phyloP scores from a whole-genome alignment of 2,797 vertebrate genomes.

The Falco concolor region DNA sequence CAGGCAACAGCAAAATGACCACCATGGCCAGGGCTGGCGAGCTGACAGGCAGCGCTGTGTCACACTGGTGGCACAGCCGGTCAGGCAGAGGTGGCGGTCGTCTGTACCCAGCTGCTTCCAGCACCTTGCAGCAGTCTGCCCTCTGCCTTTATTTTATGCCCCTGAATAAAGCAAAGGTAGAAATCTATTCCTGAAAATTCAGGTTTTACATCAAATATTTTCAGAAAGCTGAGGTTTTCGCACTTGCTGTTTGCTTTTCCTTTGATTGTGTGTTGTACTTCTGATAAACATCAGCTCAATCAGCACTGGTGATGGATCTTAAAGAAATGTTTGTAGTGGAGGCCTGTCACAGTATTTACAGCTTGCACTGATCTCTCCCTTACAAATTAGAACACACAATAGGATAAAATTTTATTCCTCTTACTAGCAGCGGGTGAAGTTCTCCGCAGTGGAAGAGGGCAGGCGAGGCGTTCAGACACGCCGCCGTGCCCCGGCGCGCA shows the following conservation, averaged over 20 bases:
- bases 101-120: not conserved
- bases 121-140: not conserved
- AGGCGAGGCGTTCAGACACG: not conserved
- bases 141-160: not conserved
- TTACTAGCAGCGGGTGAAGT: not conserved
- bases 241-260: not conserved
- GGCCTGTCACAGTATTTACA: not conserved
- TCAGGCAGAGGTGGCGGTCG: not conserved
- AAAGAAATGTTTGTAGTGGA: not conserved
- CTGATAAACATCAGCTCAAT: not conserved
- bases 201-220: not conserved
- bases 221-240: not conserved
- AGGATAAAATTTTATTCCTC: not conserved
- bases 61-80: rapidly evolving
- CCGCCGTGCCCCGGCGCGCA: not conserved
- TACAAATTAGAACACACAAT: not conserved
- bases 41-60: not conserved
- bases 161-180: not conserved
- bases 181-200: not conserved
- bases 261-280: not conserved
- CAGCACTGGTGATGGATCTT: not conserved
- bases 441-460: not conserved
- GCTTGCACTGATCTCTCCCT: not conserved
- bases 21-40: not conserved
- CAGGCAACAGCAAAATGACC: not conserved